Evolutionary conservation across 2,888 invertebrate species (phyloP).

Genomic region (Eurois occulta): DNA sequence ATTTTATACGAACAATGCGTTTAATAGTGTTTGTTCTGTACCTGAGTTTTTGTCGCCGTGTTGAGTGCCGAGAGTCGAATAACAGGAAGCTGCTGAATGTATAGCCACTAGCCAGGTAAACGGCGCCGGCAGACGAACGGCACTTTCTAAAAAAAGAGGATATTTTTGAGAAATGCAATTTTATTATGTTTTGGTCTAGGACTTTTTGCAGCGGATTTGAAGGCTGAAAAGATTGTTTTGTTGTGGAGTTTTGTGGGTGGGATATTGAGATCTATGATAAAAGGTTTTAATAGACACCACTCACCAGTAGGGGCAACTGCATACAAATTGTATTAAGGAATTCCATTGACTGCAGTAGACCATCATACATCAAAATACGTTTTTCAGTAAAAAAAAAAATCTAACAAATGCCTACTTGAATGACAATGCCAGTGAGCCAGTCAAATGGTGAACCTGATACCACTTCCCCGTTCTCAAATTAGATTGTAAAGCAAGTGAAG

Average conservation of each 20-base stretch:
- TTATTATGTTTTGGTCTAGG: slow-evolving; percentile 25
- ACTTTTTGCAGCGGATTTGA: slow-evolving; percentile 43
- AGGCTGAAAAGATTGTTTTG: slow-evolving; percentile 22
- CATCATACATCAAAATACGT: not conserved
- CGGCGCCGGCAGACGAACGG: slow-evolving; percentile 62
- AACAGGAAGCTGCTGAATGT: slow-evolving; percentile 76
- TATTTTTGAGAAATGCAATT: slow-evolving; percentile 71
- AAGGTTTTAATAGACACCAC: not conserved
- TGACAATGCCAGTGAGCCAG: slow-evolving; percentile 48
- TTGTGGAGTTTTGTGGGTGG: not conserved
- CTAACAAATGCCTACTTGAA: slow-evolving; percentile 24
- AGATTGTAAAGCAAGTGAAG: slow-evolving; percentile 70
- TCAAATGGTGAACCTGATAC: slow-evolving; percentile 64
- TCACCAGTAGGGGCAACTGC: not conserved
- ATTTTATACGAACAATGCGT: slow-evolving; percentile 66
- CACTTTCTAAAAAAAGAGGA: slow-evolving; percentile 62
- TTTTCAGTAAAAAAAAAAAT: no score
- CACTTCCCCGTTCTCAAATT: slow-evolving; percentile 71
- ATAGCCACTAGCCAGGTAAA: slow-evolving; percentile 68
- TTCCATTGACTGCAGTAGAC: slow-evolving; percentile 2
- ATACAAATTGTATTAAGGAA: not conserved
- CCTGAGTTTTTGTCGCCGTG: slow-evolving; percentile 73
- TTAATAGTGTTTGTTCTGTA: slow-evolving; percentile 73
- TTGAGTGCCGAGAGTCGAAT: slow-evolving; percentile 58
- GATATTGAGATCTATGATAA: not conserved